A percentile compares a stretch with the other conserved stretches of the same genome.
Evolutionary conservation across 1,140 invertebrate genomes (phyloP).

Genomic region (Cydia splendana): DNA sequence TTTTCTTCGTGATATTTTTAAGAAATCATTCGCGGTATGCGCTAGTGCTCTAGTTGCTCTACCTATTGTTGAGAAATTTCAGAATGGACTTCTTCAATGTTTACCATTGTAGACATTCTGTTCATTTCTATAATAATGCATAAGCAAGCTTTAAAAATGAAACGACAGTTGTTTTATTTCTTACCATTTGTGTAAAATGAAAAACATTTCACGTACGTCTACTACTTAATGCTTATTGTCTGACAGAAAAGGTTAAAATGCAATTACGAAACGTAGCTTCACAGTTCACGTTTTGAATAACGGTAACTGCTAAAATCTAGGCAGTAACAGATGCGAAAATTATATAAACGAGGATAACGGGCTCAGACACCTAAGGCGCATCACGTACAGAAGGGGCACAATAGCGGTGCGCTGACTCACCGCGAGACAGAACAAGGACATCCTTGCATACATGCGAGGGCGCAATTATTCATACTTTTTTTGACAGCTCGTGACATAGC

Average conservation of each 20-base stretch:
- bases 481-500: neutral
- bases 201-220: neutral
- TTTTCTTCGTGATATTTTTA: neutral
- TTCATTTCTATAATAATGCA: conserved; percentile 1
- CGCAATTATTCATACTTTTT: neutral
- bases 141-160: neutral
- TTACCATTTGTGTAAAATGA: neutral
- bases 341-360: conserved; percentile 34
- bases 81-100: conserved; percentile 9
- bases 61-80: neutral
- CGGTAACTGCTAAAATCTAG: conserved; percentile 20
- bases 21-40: neutral
- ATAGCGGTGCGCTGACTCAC: conserved; percentile 65
- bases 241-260: conserved; percentile 19
- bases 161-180: neutral
- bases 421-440: conserved; percentile 71
- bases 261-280: conserved; percentile 9
- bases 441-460: conserved; percentile 48
- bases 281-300: neutral
- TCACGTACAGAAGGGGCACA: conserved; percentile 57
- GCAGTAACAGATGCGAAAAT: conserved; percentile 23
- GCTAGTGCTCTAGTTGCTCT: neutral
- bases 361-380: conserved; percentile 37
- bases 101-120: neutral
- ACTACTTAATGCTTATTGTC: neutral